phyloP scores from a whole-genome alignment of 1,140 invertebrate genomes.

The Euura saliciscinereae region DNA sequence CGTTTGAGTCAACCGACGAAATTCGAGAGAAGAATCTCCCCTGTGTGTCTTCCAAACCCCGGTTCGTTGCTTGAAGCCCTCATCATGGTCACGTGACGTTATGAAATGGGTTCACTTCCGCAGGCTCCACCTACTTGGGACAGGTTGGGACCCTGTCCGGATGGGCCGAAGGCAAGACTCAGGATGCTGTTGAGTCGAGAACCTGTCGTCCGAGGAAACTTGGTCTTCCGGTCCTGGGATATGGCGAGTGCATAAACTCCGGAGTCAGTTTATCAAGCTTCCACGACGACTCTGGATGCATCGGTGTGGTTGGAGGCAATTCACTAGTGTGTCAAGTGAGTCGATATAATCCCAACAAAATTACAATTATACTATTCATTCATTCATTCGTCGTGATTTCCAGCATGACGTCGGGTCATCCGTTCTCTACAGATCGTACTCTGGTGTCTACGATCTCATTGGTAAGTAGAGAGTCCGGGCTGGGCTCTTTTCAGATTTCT shows the following conservation, averaged over 20 bases:
- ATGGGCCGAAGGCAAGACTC: slow-evolving; percentile 54
- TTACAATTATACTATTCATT: background rate
- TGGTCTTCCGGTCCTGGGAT: slow-evolving; percentile 58
- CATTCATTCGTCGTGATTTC: slow-evolving; percentile 23
- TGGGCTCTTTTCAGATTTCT: background rate
- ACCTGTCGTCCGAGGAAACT: slow-evolving; percentile 58
- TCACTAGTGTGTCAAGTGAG: slow-evolving; percentile 59
- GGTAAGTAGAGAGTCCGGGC: slow-evolving; percentile 38
- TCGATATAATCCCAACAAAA: slow-evolving; percentile 14
- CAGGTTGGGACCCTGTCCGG: slow-evolving; percentile 64
- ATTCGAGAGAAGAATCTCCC: slow-evolving; percentile 62
- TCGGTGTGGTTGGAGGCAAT: slow-evolving; percentile 55
- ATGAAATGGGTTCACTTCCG: background rate
- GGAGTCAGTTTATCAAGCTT: slow-evolving; percentile 42
- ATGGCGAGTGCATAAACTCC: slow-evolving; percentile 51
- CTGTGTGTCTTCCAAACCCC: slow-evolving; percentile 65
- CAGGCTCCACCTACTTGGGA: slow-evolving; percentile 60
- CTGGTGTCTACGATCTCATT: slow-evolving; percentile 57
- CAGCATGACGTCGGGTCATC: slow-evolving; percentile 59
- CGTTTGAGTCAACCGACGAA: slow-evolving; percentile 58
- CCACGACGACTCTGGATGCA: slow-evolving; percentile 60
- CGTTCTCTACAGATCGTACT: slow-evolving; percentile 55
- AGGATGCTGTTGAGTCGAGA: slow-evolving; percentile 22
- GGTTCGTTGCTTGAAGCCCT: slow-evolving; percentile 41
- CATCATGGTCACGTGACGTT: too few relatives aligned